phyloP scores from a whole-genome alignment of 1,140 invertebrate genomes.

The Orchesella cincta region DNA sequence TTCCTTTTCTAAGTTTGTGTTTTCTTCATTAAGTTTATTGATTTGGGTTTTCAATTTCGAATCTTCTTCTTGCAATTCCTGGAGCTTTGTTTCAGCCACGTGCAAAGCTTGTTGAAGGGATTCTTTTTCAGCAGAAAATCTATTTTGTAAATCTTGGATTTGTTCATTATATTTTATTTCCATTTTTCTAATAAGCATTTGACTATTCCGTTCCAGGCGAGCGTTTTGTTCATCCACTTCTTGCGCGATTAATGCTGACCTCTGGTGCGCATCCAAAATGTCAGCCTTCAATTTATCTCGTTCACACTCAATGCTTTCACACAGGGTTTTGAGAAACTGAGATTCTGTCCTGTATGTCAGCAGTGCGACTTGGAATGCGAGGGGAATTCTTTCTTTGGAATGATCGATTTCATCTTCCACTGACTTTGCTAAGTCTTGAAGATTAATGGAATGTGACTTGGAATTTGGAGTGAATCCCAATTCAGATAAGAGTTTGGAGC shows the following conservation, averaged over 20 bases:
- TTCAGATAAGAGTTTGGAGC: slow-evolving; percentile 33
- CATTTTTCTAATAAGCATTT: slow-evolving; percentile 64
- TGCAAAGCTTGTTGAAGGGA: slow-evolving; percentile 61
- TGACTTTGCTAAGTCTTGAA: slow-evolving; percentile 33
- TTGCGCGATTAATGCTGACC: slow-evolving; percentile 75
- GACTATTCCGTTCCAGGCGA: slow-evolving; percentile 71
- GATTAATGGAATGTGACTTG: slow-evolving; percentile 34
- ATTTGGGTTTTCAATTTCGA: slow-evolving; percentile 61
- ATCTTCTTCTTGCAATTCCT: slow-evolving; percentile 61
- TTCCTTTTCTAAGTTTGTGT: slow-evolving; percentile 66
- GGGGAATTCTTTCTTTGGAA: slow-evolving; percentile 50
- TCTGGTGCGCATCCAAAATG: slow-evolving; percentile 75
- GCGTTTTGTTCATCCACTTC: slow-evolving; percentile 87
- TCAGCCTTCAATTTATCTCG: slow-evolving; percentile 75
- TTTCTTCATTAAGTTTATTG: slow-evolving; percentile 62
- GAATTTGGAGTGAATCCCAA: slow-evolving; percentile 38
- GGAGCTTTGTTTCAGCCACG: slow-evolving; percentile 63
- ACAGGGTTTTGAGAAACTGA: slow-evolving; percentile 53
- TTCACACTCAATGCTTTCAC: slow-evolving; percentile 56
- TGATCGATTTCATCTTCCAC: slow-evolving; percentile 37
- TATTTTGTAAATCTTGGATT: slow-evolving; percentile 67
- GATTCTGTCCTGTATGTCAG: slow-evolving; percentile 65
- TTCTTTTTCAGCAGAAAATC: slow-evolving; percentile 71
- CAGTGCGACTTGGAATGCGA: slow-evolving; percentile 62
- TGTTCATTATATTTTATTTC: slow-evolving; percentile 76